Base-by-base conservation (phyloP, 2,113 vertebrate species). In the Siniperca chuatsi region DNA sequence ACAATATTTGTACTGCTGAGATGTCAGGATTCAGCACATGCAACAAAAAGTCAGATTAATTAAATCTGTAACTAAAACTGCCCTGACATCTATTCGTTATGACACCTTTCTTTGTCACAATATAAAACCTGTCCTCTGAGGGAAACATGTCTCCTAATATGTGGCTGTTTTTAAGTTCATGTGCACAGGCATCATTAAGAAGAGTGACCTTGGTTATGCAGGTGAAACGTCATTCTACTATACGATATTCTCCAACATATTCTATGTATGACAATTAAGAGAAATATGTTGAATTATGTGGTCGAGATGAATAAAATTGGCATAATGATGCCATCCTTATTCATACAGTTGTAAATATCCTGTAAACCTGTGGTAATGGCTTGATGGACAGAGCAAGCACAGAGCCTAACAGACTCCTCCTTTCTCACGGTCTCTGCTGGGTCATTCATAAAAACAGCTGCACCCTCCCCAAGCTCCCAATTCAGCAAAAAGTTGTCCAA, bases 361-460 rank as follows among this genome's bases (percentile, higher is more conserved):
- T 78, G 11, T 52, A 23, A 75, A 64, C 9, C 40, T 54, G 23
- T 21, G 4, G 33, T 54, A 62, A 55, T 10, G 21, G 12, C 37
- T 40, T 13, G 46, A 25, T n/a, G 23, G 29, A 69, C 65, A 61
- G 68, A 52, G 52, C 11, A 29, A 79, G 65, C 29, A 67, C 55
- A 77, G 50, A 82, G 69, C 35, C 74, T 74, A 64, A 68, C 57
- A 16, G 55, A 68, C 54, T 77, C 7, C 62, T 87, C 13, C 46
- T 46, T 75, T 64, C n/a, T 77, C 54, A 58, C 33, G 0, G 73
- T 69, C 72, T 69, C 65, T 58, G 33, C 35, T 16, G 68, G 57
- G 37, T 70, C 75, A 81, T 75, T 89, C 54, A 65, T 78, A 77
- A 29, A 29, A 82, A 78, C 57, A 85, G 72, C 61, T 74, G 82